Base-by-base conservation (phyloP, 2,113 vertebrate genomes). In the Deroptyus accipitrinus region DNA sequence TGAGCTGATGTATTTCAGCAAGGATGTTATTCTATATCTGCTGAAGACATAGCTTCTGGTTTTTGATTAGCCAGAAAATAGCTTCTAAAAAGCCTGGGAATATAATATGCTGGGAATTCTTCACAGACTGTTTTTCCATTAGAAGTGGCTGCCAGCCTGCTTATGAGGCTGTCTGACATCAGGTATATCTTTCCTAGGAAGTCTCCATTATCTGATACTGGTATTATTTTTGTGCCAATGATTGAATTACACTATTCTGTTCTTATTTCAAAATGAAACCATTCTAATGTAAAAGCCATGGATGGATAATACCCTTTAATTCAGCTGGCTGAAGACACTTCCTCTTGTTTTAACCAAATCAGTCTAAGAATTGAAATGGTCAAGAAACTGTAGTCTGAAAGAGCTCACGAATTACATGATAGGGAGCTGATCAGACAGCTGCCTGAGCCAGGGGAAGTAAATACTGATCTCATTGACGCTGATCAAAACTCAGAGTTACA, bases 71-170 rank as follows among this genome's bases (percentile, higher is more conserved):
- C 42, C 66, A 86, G 81, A 92, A 86, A 94, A 92, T 52, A 89
- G 77, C 80, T 93, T 88, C 62, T 85, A 84, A 94, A 96, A 94
- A 84, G 77, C 77, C 80, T 93, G 91, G 92, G 96, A 95, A 96
- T 96, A 96, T 95, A 94, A 94, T 96, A 92, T 95, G 70, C 86
- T 96, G 95, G 74, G 94, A 92, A 96, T 94, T 93, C 57, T 92
- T 93, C 86, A 96, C 69, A 94, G 88, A 75, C 63, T 90, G 81
- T 92, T 96, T 95, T 94, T 91, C 70, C 83, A 96, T 94, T 92
- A 93, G 88, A 83, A 75, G 86, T 96, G 95, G 92, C 92, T 93
- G 93, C 96, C 88, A 91, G 96, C 93, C 95, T 94, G 78, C 67
- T 92, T 86, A 73, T 2, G 20, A 94, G 67, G 44, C 92, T 94